Percentiles rank a stretch among this genome's conserved stretches.
Conservation (phyloP, 2,113 vertebrate genomes). For the Myrmophylax atrothorax region DNA sequence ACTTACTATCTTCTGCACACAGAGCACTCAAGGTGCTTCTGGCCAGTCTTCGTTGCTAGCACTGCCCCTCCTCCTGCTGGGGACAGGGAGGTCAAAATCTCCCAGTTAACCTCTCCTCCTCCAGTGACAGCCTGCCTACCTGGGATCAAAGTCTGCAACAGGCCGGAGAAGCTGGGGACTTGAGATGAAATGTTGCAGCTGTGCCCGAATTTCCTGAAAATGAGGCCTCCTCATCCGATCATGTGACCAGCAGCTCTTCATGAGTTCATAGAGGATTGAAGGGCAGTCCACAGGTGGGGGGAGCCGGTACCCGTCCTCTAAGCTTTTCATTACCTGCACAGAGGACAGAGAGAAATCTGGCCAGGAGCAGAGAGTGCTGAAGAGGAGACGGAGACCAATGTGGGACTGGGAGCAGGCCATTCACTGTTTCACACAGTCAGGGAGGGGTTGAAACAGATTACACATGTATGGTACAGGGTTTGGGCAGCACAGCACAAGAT, state of each 20-base stretch:
- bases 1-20: not conserved
- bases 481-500: not conserved
- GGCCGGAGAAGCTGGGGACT: constrained; percentile 76
- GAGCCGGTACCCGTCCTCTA: constrained; percentile 78
- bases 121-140: constrained; percentile 39
- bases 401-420: not conserved
- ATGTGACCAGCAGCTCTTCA: constrained; percentile 81
- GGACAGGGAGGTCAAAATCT: not conserved
- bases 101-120: not conserved
- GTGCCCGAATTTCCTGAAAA: constrained; percentile 77
- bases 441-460: not conserved
- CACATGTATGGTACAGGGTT: rapidly evolving
- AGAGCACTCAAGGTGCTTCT: not conserved
- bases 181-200: constrained; percentile 76
- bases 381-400: not conserved
- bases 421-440: not conserved
- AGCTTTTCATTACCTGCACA: constrained; percentile 79
- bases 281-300: constrained; percentile 81
- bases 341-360: not conserved
- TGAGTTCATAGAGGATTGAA: constrained; percentile 77
- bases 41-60: not conserved
- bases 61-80: not conserved
- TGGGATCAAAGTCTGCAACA: constrained; percentile 79
- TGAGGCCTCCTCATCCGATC: constrained; percentile 69
- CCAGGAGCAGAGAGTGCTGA: not conserved